Conservation (phyloP, 2,888 invertebrate genomes). For the Pristionchus arcanus region DNA sequence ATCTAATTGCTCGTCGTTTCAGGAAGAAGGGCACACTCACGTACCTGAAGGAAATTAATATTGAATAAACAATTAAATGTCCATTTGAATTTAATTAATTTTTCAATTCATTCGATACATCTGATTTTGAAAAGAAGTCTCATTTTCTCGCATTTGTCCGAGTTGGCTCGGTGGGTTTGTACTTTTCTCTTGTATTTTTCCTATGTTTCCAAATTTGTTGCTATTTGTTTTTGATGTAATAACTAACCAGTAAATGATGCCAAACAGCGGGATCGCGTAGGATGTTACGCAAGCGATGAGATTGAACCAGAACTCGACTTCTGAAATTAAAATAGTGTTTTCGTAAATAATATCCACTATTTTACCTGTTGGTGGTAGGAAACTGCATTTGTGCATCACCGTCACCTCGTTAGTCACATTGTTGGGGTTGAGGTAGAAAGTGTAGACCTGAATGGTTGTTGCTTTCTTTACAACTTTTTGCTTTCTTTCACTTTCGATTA, state of each 20-base stretch:
- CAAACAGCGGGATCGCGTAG: conserved; percentile 76
- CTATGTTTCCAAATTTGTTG: not conserved
- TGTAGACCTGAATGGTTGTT: conserved; percentile 64
- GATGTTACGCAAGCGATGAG: conserved; percentile 73
- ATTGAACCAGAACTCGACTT: conserved; percentile 76
- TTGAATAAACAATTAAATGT: not conserved
- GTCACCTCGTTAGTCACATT: conserved; percentile 65
- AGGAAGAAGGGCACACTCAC: conserved; percentile 78
- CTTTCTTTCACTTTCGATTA: not conserved
- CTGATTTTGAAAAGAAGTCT: not conserved
- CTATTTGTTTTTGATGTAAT: not conserved
- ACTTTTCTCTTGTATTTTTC: not conserved
- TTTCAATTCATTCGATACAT: too few relatives aligned
- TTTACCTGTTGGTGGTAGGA: conserved; percentile 69
- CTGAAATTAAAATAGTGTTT: conserved; percentile 59
- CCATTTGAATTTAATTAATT: too few relatives aligned
- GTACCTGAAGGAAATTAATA: conserved; percentile 63
- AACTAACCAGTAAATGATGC: conserved; percentile 76
- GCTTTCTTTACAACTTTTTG: too few relatives aligned
- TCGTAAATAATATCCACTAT: not conserved
- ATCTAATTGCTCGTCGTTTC: conserved; percentile 71
- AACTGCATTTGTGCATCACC: conserved; percentile 70
- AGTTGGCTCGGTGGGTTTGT: too few relatives aligned
- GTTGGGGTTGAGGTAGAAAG: conserved; percentile 73
- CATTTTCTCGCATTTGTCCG: too few relatives aligned